phyloP scores from a whole-genome alignment of 2,113 vertebrate species.

The Alexandromys fortis region DNA sequence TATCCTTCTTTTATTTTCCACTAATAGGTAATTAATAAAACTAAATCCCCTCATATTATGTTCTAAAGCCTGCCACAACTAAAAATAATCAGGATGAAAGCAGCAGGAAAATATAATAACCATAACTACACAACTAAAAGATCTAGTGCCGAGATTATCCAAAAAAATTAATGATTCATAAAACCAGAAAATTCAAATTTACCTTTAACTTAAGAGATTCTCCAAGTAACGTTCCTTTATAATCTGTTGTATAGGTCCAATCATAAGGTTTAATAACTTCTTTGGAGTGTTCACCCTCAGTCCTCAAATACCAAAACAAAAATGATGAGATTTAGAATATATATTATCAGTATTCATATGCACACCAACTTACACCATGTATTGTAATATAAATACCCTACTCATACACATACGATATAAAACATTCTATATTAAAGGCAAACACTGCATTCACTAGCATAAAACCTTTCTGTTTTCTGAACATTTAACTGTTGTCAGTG shows the following conservation, averaged over 20 bases:
- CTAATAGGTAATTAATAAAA: neutral
- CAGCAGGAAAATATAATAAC: neutral
- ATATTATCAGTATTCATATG: neutral
- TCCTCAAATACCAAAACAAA: constrained; percentile 85
- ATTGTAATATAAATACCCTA: neutral
- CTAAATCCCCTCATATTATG: neutral
- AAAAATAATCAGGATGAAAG: constrained; percentile 35
- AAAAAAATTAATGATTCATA: constrained; percentile 25
- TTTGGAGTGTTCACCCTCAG: constrained; percentile 94
- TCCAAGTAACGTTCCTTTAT: constrained; percentile 95
- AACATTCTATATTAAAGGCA: neutral
- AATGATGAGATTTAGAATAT: constrained; percentile 28
- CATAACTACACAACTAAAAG: neutral
- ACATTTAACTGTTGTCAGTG: neutral
- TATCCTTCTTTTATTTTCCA: constrained; percentile 5
- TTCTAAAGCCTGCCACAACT: neutral
- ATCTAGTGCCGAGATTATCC: neutral
- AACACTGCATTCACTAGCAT: neutral
- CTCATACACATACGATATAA: neutral
- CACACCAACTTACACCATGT: constrained; percentile 7
- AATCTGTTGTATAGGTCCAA: constrained; percentile 99
- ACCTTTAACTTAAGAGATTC: constrained; percentile 91
- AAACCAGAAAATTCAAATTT: constrained; percentile 52
- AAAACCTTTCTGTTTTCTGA: neutral
- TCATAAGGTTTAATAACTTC: constrained; percentile 96